These are phyloP conservation scores for Parambassis ranga DNA, from an alignment of 2,797 vertebrate species.

Conservation along the genomic window DNA sequence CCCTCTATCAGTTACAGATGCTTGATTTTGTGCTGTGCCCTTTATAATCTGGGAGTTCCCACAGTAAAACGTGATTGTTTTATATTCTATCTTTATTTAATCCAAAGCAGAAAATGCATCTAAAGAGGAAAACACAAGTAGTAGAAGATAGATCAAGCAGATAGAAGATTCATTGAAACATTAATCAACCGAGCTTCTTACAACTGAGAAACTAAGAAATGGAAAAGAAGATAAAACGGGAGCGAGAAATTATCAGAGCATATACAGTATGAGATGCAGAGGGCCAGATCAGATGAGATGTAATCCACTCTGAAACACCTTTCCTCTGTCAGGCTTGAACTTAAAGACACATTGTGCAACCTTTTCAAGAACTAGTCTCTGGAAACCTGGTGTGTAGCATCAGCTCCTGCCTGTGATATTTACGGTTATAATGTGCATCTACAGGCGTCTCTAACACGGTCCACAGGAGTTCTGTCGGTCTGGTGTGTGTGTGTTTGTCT, in stretches of 20 bases:
- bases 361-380: neutral
- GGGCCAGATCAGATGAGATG: neutral
- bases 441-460: neutral
- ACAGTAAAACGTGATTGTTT: no score
- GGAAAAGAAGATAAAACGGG: neutral
- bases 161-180: no score
- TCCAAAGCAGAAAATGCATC: no score
- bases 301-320: neutral
- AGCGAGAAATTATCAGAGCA: no score
- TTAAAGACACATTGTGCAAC: neutral
- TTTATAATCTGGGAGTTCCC: no score
- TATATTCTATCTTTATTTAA: no score
- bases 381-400: neutral
- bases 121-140: no score
- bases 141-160: no score
- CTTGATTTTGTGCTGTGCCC: no score
- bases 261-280: neutral
- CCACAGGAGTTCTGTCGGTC: constrained; percentile 2
- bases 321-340: neutral
- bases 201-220: no score
- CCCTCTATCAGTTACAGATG: no score
- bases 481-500: neutral
- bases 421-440: neutral
- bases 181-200: no score
- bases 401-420: neutral